Percentiles rank a stretch among this genome's conserved stretches.
These are phyloP conservation scores for Sminthurides bifidus DNA, from an alignment of 1,140 invertebrate genomes.

Conservation along the genomic window DNA sequence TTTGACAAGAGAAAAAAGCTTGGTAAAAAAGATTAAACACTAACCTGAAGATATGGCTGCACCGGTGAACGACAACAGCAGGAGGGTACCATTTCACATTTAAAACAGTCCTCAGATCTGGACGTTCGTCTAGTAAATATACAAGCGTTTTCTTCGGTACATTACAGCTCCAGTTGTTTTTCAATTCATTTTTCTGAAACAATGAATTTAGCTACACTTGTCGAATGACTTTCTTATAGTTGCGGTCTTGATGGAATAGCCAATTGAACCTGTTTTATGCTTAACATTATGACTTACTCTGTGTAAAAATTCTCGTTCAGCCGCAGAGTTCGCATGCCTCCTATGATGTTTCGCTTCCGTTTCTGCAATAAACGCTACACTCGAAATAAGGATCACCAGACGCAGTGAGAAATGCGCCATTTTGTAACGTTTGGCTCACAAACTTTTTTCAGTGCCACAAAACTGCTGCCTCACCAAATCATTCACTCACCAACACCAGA, in stretches of 20 bases:
- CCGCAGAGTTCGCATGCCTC: neutral
- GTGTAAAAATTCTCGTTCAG: neutral
- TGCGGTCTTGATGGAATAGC: no score
- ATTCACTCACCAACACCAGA: no score
- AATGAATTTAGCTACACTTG: neutral
- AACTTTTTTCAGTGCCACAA: no score
- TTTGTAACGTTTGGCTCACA: no score
- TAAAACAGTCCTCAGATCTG: neutral
- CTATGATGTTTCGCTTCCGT: neutral
- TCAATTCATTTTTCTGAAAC: neutral
- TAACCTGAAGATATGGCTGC: constrained; percentile 13
- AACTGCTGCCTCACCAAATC: no score
- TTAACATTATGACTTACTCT: no score
- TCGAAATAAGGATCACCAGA: no score
- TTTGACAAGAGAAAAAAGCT: no score
- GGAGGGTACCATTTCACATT: neutral
- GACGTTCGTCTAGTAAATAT: constrained; percentile 10
- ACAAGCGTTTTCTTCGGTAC: constrained; percentile 15
- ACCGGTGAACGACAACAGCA: constrained; percentile 11
- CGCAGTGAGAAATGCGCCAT: no score
- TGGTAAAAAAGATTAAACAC: neutral
- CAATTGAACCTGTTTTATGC: no score
- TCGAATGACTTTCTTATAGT: neutral
- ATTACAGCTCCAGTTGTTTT: constrained; percentile 6
- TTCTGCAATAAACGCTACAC: neutral